These are phyloP conservation scores for Halocaridina rubra DNA, from an alignment of 2,888 invertebrate genomes.

Conservation along the genomic window DNA sequence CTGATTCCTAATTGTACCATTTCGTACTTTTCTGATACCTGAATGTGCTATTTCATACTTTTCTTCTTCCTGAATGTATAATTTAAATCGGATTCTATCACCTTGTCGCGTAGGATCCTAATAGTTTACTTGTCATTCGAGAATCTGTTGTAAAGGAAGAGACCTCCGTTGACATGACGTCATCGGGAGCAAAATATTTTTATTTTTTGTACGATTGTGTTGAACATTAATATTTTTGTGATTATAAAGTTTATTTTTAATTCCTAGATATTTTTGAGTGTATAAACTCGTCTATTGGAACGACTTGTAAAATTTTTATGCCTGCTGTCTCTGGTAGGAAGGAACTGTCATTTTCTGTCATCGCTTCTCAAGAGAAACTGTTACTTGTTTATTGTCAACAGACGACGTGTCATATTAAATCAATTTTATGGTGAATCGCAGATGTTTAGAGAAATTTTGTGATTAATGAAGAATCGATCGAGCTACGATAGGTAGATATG, in stretches of 20 bases:
- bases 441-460: too few relatives aligned
- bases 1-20: background rate
- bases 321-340: background rate
- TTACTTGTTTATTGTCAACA: too few relatives aligned
- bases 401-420: too few relatives aligned
- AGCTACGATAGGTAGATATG: too few relatives aligned
- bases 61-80: background rate
- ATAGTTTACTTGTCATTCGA: conserved; percentile 10
- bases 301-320: background rate
- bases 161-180: conserved; percentile 41
- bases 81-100: background rate
- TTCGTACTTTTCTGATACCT: background rate
- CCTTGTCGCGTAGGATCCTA: background rate
- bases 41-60: background rate
- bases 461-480: too few relatives aligned
- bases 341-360: background rate
- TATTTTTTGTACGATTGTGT: conserved; percentile 19
- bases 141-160: conserved; percentile 29
- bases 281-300: background rate
- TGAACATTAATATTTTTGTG: background rate
- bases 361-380: too few relatives aligned
- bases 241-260: background rate
- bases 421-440: too few relatives aligned
- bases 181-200: conserved; percentile 35
- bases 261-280: too few relatives aligned